Base-by-base conservation (phyloP, 2,888 invertebrate species). In the Microplitis deprimator region DNA sequence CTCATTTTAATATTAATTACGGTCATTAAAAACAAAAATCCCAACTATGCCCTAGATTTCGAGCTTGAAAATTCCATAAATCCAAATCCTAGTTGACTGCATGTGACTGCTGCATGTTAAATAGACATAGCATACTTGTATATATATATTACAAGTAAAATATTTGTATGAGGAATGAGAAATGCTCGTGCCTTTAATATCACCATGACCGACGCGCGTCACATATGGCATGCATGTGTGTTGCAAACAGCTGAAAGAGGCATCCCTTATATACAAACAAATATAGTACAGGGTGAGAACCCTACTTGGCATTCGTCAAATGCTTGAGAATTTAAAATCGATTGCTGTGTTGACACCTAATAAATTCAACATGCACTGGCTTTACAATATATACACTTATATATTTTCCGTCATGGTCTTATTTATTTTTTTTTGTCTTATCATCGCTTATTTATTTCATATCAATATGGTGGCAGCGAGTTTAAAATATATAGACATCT, bases 161-260 rank as follows among this genome's bases (percentile, higher is more conserved):
- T 29, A 29, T 29, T 29, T 29, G 29, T 29, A 67, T 59, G 41
- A 29, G n/a, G 65, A 20, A 71, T 65, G 16, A 40, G 8, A 16
- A 65, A 65, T 41, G 39, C 61, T n/a, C 62, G 62, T 62, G 65
- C 38, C 65, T 41, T 73, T 59, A 41, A 50, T 59, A 41, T 70
- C 50, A 62, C 69, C 39, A 75, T 67, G 76, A 76, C 76, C 76
- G 76, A 76, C 76, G 76, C 61, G 76, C 76, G 76, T 71, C 69
- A 62, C 40, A 76, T 70, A 76, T 41, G 20, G 65, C 38, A 29
- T 29, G 65, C 38, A 29, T 65, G 20, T 65, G 38, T 20, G 8
- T 13, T 13, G 65, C 38, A 29, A 65, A 13, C 5, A 13, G 13
- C 50, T 13, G 13, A 50, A 8, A 65, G 29, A 20, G 29, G 6